Percentiles rank a stretch among this genome's conserved stretches.
Conservation (phyloP, 2,797 vertebrate species). For the Heliangelus exortis region DNA sequence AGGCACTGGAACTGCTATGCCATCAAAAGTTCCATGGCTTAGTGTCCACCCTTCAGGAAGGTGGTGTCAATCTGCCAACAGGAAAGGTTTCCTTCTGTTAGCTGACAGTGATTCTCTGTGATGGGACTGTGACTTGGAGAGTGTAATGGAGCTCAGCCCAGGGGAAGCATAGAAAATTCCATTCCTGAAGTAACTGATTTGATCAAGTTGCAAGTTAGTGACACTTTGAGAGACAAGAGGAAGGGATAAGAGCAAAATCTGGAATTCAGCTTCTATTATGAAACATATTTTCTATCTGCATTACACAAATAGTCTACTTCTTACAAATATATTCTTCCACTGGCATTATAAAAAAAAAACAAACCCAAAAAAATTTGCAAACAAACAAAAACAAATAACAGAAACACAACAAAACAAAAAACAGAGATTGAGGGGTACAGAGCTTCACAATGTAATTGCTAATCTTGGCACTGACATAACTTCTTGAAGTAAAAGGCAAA, state of each 20-base stretch:
- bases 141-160: neutral
- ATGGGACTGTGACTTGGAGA: fast-evolving
- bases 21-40: neutral
- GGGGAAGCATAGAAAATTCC: neutral
- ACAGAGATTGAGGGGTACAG: neutral
- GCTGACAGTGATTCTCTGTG: fast-evolving
- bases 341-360: neutral
- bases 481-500: neutral
- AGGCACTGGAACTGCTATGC: fast-evolving
- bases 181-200: neutral
- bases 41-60: neutral
- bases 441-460: neutral
- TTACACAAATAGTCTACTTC: neutral
- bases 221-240: neutral
- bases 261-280: neutral
- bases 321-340: neutral
- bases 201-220: neutral
- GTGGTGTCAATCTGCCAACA: neutral
- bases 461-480: neutral
- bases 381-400: neutral
- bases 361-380: neutral
- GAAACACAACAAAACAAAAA: neutral
- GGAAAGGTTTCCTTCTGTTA: neutral
- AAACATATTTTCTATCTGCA: neutral
- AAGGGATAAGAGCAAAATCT: neutral